Conservation (phyloP, 2,797 vertebrate species). For the Micrastur ruficollis region DNA sequence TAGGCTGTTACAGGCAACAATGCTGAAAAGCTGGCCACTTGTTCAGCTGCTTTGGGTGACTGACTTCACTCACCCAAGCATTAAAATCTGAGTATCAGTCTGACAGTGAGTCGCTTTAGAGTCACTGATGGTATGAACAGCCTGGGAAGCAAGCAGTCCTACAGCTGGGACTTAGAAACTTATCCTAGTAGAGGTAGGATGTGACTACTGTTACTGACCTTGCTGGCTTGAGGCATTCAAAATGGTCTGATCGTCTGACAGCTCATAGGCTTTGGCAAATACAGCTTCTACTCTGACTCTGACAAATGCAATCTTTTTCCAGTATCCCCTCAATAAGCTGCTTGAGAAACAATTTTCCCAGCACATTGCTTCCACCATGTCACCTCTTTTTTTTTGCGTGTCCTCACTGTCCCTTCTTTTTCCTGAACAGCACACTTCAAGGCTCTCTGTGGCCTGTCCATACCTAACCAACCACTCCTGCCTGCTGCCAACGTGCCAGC, state of each 20-base stretch:
- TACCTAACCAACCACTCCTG: neutral
- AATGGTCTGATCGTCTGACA: neutral
- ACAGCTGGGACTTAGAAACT: neutral
- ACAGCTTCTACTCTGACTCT: neutral
- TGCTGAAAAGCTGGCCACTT: neutral
- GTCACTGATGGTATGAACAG: neutral
- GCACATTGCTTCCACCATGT: neutral
- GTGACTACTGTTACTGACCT: neutral
- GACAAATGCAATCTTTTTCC: neutral
- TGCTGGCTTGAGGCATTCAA: neutral
- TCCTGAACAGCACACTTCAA: neutral
- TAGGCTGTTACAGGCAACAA: neutral
- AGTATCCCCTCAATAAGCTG: neutral
- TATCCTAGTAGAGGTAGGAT: neutral
- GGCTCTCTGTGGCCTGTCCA: neutral
- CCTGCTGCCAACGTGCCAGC: neutral
- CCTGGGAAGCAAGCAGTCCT: neutral
- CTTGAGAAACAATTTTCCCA: neutral
- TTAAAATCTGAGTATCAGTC: neutral
- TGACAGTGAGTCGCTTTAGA: neutral
- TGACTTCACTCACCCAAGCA: neutral
- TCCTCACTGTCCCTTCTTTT: neutral
- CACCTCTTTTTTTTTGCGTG: neutral
- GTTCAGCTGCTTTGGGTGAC: neutral
- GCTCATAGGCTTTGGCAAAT: neutral